Conservation (phyloP, 2,888 invertebrate species). For the Lithophane semibrunnea region DNA sequence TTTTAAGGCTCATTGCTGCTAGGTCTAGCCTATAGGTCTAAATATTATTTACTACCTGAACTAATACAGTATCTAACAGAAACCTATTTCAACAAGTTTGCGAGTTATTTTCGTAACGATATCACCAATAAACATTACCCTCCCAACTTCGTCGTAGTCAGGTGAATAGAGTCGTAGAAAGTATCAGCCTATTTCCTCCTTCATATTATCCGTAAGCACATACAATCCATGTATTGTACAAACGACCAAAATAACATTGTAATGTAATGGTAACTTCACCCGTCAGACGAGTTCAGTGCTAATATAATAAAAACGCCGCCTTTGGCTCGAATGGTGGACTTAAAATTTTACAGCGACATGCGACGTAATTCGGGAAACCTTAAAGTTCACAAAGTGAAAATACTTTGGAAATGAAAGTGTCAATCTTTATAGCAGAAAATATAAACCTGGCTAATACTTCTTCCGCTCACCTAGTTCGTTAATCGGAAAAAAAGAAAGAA, state of each 20-base stretch:
- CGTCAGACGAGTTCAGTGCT: constrained; percentile 15
- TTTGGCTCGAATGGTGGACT: constrained; percentile 20
- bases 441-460: neutral
- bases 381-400: constrained; percentile 23
- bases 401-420: constrained; percentile 1
- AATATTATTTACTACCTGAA: constrained; percentile 11
- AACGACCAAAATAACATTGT: constrained; percentile 29
- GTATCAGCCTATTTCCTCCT: neutral
- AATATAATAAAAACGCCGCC: constrained; percentile 35
- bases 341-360: constrained; percentile 36
- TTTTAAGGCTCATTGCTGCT: neutral
- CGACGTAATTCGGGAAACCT: neutral
- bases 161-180: constrained; percentile 18
- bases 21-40: neutral
- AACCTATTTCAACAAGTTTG: constrained; percentile 10
- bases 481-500: neutral
- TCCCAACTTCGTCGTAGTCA: constrained; percentile 6
- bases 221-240: constrained; percentile 17
- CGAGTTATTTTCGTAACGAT: neutral
- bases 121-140: constrained; percentile 12
- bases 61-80: constrained; percentile 7
- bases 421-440: neutral
- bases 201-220: constrained; percentile 14
- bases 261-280: constrained; percentile 27
- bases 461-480: neutral